Evolutionary conservation across 2,113 vertebrate genomes (phyloP).

Genomic region (Noctilio leporinus): DNA sequence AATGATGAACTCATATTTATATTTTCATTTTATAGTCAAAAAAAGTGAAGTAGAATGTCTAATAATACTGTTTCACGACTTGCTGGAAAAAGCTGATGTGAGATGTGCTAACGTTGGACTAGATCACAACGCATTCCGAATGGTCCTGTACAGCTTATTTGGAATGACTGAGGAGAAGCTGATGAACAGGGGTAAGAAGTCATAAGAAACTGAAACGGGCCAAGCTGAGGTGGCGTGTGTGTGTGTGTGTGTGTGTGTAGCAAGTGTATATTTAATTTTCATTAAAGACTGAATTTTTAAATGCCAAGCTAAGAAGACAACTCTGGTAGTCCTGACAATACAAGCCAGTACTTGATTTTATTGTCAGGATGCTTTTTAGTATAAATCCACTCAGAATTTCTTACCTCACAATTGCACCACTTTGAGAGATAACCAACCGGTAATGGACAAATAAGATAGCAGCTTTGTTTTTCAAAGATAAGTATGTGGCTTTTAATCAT

Average conservation of each 20-base stretch:
- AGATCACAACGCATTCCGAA: slow-evolving; percentile 82
- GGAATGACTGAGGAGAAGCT: slow-evolving; percentile 88
- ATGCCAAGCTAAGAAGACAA: not conserved
- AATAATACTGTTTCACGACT: slow-evolving; percentile 79
- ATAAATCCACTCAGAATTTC: not conserved
- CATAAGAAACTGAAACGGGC: rapidly evolving
- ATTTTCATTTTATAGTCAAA: slow-evolving; percentile 80
- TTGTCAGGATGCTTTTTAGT: not conserved
- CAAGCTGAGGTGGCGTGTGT: not conserved
- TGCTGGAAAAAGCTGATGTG: slow-evolving; percentile 70
- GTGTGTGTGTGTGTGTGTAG: not conserved
- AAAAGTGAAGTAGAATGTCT: slow-evolving; percentile 84
- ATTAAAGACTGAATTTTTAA: not conserved
- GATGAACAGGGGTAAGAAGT: slow-evolving; percentile 87
- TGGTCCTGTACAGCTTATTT: slow-evolving; percentile 81
- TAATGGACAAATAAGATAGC: not conserved
- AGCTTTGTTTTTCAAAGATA: not conserved
- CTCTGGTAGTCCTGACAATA: not conserved
- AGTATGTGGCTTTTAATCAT: not conserved
- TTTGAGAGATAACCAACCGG: not conserved
- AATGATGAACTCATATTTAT: not conserved
- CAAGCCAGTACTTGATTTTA: not conserved
- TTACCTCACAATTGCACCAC: not conserved
- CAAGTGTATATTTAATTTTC: not conserved
- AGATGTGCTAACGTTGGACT: slow-evolving; percentile 71